phyloP scores from a whole-genome alignment of 1,140 invertebrate genomes.

The Catajapyx aquilonaris region DNA sequence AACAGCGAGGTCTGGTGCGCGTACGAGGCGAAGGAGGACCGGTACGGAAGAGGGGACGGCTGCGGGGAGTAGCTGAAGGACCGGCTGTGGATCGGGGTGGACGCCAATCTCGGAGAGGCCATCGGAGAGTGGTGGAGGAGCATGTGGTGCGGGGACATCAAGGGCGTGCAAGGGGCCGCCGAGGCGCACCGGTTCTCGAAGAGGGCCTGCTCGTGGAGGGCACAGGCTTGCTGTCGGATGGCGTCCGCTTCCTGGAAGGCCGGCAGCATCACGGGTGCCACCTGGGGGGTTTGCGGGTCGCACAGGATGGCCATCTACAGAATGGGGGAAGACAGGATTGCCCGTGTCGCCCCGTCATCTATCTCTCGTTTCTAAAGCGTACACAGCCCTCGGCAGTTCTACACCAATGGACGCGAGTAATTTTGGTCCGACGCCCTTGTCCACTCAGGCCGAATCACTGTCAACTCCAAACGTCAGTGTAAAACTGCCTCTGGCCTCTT shows the following conservation, averaged over 20 bases:
- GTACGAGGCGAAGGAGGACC: constrained; percentile 17
- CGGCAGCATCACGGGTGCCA: constrained; percentile 14
- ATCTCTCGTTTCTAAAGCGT: neutral
- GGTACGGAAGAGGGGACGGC: constrained; percentile 15
- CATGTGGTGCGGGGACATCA: constrained; percentile 2
- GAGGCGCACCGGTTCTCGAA: constrained; percentile 8
- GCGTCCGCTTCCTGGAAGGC: constrained; percentile 14
- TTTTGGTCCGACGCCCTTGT: neutral
- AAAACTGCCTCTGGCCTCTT: too few species aligned
- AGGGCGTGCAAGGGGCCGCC: constrained; percentile 4
- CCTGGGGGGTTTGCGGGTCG: constrained; percentile 14
- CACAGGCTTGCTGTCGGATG: constrained; percentile 10
- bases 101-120: constrained; percentile 3
- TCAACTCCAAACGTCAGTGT: too few species aligned
- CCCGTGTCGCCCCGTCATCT: neutral
- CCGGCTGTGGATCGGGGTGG: constrained; percentile 9
- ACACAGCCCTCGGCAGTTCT: neutral
- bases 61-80: constrained; percentile 9
- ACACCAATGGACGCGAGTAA: neutral
- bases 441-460: neutral
- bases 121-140: constrained; percentile 9
- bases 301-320: constrained; percentile 12
- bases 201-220: constrained; percentile 12
- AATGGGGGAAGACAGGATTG: neutral
- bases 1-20: constrained; percentile 13